Evolutionary conservation across 2,888 invertebrate species (phyloP), one percentile per base, ranked within the genome.

Genomic region (Caenorhabditis sp.): DNA sequence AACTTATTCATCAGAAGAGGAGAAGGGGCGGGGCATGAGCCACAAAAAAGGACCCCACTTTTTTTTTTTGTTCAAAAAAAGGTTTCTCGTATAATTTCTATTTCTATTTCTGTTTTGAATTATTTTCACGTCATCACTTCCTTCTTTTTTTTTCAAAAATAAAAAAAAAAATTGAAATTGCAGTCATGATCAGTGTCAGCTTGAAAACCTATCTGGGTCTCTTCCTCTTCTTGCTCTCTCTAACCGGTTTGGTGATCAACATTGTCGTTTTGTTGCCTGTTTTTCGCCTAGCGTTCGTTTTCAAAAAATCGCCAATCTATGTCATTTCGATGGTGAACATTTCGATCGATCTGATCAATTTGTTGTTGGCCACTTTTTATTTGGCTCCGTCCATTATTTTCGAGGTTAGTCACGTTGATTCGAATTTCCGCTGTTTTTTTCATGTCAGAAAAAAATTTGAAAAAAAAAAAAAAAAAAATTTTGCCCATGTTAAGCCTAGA

Each of bases 251-350:
- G 1, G 27, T 65, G 5, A 54, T 73, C 23, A 73, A 73, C 31
- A 10, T 65, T 12, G n/a, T 73, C 17, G 68, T 66, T 26, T 61
- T 67, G n/a, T 50, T 67, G 24, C 72, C 72, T 1, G 72, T 72
- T 0, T 67, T 65, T 27, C 64, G 65, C 0, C 26, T 73, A 23
- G 73, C 69, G 1, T 73, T 73, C 24, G 14, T 66, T 4, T 62
- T 66, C 43, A 65, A 69, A n/a, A 69, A 73, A 37, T 69, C 68
- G 23, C 66, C 73, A 26, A 69, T 69, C 31, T 73, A 73, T 55
- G 69, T 73, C 36, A 69, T 73, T 37, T 73, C 73, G 23, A 69
- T 73, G 19, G 61, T 73, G 43, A 73, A 73, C 37, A 66, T 73
- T 19, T 53, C 54, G 27, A 67, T 43, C 17, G 69, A 69, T 27